Percentiles rank a stretch among this genome's conserved stretches.
Evolutionary conservation across 2,113 vertebrate genomes (phyloP).

Genomic region (Ptilonorhynchus violaceus): DNA sequence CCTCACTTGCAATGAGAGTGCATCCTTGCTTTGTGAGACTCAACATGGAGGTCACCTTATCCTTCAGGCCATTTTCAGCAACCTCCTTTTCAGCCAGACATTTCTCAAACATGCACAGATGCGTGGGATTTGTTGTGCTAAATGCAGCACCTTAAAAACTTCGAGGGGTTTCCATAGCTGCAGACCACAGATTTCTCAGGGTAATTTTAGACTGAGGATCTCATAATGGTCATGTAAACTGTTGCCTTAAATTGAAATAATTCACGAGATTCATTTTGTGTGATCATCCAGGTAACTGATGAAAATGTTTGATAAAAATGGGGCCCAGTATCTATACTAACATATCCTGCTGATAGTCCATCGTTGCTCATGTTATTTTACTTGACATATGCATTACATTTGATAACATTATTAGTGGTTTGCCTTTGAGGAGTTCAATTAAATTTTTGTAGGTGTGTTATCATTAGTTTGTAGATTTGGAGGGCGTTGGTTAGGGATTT

Average conservation of each 20-base stretch:
- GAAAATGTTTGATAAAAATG: neutral
- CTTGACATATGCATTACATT: neutral
- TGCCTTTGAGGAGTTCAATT: neutral
- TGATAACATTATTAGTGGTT: neutral
- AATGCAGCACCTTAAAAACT: neutral
- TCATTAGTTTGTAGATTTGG: neutral
- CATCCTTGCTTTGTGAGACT: neutral
- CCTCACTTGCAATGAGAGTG: neutral
- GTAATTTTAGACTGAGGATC: neutral
- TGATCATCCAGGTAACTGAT: neutral
- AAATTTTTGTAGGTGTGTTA: neutral
- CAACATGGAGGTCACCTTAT: neutral
- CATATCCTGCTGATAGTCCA: neutral
- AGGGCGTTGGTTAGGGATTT: rapidly evolving
- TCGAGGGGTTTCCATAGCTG: neutral
- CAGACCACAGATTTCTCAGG: neutral
- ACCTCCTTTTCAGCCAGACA: neutral
- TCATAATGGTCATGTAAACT: neutral
- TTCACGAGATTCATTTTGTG: neutral
- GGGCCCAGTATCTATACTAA: neutral
- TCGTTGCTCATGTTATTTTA: neutral
- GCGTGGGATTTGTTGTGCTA: neutral
- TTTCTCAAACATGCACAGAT: neutral
- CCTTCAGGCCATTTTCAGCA: neutral
- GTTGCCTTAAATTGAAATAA: neutral